Evolutionary conservation across 2,888 invertebrate species (phyloP), one percentile per base, ranked within the genome.

Genomic region (Sycophila texana): DNA sequence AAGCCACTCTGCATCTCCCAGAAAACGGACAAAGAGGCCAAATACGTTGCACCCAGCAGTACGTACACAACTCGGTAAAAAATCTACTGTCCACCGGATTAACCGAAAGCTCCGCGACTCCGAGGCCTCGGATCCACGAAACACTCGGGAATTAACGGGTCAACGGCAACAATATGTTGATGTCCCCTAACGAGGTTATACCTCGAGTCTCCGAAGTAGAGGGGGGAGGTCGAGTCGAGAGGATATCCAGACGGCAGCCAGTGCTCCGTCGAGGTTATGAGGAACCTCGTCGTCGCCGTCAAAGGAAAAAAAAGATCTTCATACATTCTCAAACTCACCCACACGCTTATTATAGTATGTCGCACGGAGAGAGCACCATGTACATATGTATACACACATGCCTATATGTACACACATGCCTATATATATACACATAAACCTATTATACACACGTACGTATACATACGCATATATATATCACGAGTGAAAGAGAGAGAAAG

Each of bases 121-220:
- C 39, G 39, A 39, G 10, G 39, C 39, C 10, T 39, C 39, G 1
- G 7, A 10, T 39, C 1, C 10, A 10, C 10, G 39, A 39, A 39
- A 39, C 39, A 7, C 39, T 39, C 39, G 10, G 39, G 39, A 39
- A 39, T 39, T 39, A 39, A 39, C 53, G 49, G 49, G 63, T 16
- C 67, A 74, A 67, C 55, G 67, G 57, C 73, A 79, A 81, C 81
- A 81, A 81, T 81, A 81, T 81, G 81, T 79, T 81, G 73, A 76
- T 79, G 55, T 67, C 60, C 58, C 39, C 26, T 61, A 81, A 77
- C 65, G 71, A 81, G 81, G 81, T 79, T 81, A 78, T 68, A 20
- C 26, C 60, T 39, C 14, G 14, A 12, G 16, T 39, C 63, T 5
- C 20, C 18, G 12, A n/a, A 5, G 12, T 57, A 13, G 30, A 60